phyloP scores from a whole-genome alignment of 2,797 vertebrate genomes.

The Cossypha niveicapilla region DNA sequence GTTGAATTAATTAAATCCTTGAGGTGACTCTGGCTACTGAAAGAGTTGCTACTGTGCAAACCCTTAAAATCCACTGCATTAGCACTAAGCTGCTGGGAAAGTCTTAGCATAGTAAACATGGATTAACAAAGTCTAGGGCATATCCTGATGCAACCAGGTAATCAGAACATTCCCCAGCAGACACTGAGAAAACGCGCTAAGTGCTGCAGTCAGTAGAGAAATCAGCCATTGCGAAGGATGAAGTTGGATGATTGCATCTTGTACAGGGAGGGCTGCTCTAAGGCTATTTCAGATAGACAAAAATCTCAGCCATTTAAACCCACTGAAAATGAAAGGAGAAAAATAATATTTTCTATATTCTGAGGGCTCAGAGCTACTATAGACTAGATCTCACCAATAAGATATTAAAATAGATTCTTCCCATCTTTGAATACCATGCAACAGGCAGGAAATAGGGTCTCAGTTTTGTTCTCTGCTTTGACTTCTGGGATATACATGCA shows the following conservation, averaged over 20 bases:
- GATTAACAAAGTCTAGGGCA: constrained; percentile 20
- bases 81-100: constrained; percentile 22
- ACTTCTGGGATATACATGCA: not conserved
- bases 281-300: not conserved
- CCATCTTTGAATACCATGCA: not conserved
- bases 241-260: not conserved
- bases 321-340: not conserved
- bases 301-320: not conserved
- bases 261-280: not conserved
- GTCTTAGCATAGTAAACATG: not conserved
- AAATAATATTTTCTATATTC: not conserved
- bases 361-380: not conserved
- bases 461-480: not conserved
- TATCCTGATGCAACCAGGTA: not conserved
- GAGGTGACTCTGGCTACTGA: not conserved
- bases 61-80: constrained; percentile 14
- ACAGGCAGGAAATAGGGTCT: not conserved
- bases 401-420: not conserved
- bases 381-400: not conserved
- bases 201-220: not conserved
- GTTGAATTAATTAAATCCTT: not conserved
- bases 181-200: not conserved
- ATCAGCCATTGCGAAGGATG: accelerated
- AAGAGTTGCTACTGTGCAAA: not conserved
- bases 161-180: not conserved